Percentiles rank a stretch among this genome's conserved stretches.
These are phyloP conservation scores for Aradophagus sp. DNA, from an alignment of 1,140 invertebrate genomes.

Conservation along the genomic window DNA sequence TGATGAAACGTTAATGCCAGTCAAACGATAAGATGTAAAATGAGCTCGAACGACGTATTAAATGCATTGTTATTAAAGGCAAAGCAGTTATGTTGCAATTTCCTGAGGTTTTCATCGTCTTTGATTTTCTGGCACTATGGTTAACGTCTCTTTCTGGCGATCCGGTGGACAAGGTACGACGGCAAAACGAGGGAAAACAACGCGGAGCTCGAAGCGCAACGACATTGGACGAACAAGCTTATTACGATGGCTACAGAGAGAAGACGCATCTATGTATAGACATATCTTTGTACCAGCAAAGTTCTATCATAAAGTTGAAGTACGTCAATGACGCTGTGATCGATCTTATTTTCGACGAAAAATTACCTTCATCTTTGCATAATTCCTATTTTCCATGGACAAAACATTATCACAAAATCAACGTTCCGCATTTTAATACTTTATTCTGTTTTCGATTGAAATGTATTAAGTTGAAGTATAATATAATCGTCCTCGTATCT, in stretches of 20 bases:
- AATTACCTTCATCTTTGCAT: too few species aligned
- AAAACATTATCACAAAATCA: too few species aligned
- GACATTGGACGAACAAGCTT: conserved; percentile 44
- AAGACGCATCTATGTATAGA: conserved; percentile 33
- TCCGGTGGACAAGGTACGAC: conserved; percentile 19
- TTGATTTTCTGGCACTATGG: conserved; percentile 48
- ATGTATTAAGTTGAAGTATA: too few species aligned
- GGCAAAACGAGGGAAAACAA: conserved; percentile 26
- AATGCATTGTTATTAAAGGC: conserved; percentile 41
- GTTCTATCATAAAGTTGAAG: too few species aligned
- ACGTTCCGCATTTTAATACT: too few species aligned
- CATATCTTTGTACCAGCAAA: conserved; percentile 40
- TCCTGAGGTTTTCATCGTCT: conserved; percentile 53
- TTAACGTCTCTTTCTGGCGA: conserved; percentile 27
- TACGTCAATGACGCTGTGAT: too few species aligned
- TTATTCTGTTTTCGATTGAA: too few species aligned
- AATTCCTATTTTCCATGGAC: too few species aligned
- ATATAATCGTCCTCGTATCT: too few species aligned
- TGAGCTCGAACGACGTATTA: conserved; percentile 36
- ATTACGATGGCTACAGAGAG: conserved; percentile 44
- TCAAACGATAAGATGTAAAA: too few species aligned
- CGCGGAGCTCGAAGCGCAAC: conserved; percentile 20
- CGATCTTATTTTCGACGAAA: too few species aligned
- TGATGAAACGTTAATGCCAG: too few species aligned
- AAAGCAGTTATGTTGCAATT: conserved; percentile 54